Base-by-base conservation (phyloP, 1,140 invertebrate species). In the Tetramorium simillimum region DNA sequence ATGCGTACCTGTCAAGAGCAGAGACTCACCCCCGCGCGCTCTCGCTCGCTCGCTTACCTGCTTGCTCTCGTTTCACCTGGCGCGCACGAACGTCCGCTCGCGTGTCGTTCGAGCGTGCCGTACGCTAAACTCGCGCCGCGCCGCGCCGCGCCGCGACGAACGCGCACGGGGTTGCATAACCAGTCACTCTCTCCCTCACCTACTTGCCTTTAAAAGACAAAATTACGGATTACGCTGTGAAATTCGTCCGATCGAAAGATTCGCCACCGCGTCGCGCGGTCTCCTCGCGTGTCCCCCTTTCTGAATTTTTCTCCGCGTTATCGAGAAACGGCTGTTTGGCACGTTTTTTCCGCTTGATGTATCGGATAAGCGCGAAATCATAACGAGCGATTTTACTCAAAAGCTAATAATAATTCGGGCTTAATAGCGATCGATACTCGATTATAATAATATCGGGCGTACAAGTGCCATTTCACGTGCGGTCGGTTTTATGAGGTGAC, bases 1-100 rank as follows among this genome's bases (percentile, higher is more conserved):
- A 84, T 84, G 80, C 80, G 69, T 84, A 84, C 69, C 80, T 84
- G 80, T 84, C 80, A 84, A 84, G 80, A 84, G 21, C 80, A 84
- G 80, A 84, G 51, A 40, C 75, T 56, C 81, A 40, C 28, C 80
- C 28, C 72, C 33, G 18, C 51, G 70, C 28, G 18, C 73, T 43
- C 75, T 37, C 24, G 33, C 33, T 16, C 53, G 18, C 46, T 63
- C 63, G 49, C 40, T 58, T 77, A 84, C 76, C 88, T 90, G 70
- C 85, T 76, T 86, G 75, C 56, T 87, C 88, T 43, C 85, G 70
- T 89, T 88, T 89, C 73, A 89, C 87, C 88, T 89, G 88, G 62
- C 73, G 70, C 72, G 67, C 56, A 70, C 78, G 76, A 89, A 87
- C 85, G 51, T 62, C 37, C 87, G 84, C 21, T 28, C 63, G 62